Percentiles rank a stretch among this genome's conserved stretches.
Conservation (phyloP, 2,888 invertebrate genomes). For the Pilophorus perplexus region DNA sequence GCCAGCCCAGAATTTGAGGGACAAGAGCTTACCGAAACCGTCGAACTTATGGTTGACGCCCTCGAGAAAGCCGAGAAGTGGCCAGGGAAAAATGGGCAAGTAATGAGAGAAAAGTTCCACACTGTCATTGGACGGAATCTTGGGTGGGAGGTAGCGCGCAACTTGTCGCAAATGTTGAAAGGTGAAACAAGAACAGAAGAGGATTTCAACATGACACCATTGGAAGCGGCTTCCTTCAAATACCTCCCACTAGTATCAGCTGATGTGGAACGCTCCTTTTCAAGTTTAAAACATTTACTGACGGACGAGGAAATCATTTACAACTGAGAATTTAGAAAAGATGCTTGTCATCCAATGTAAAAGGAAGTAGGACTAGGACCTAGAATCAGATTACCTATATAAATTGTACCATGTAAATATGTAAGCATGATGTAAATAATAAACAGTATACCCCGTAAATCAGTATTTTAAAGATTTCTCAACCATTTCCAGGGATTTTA, state of each 20-base stretch:
- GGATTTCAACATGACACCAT: too few relatives aligned
- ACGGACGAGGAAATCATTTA: too few relatives aligned
- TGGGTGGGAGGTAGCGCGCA: conserved; percentile 1
- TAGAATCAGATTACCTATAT: neutral
- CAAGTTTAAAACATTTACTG: too few relatives aligned
- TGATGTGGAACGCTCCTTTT: too few relatives aligned
- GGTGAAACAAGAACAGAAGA: conserved; percentile 6
- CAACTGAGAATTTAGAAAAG: too few relatives aligned
- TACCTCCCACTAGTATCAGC: too few relatives aligned
- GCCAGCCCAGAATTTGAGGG: conserved; percentile 2
- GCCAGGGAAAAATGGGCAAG: neutral
- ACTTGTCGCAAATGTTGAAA: conserved; percentile 13
- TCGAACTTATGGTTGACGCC: too few relatives aligned
- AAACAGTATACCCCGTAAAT: neutral
- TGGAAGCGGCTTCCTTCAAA: too few relatives aligned
- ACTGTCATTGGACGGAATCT: conserved; percentile 5
- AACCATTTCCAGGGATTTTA: conserved; percentile 9
- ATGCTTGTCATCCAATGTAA: too few relatives aligned
- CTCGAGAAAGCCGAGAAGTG: too few relatives aligned
- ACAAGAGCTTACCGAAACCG: conserved; percentile 11
- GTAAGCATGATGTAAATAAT: too few relatives aligned
- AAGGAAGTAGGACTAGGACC: neutral
- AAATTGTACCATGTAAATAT: too few relatives aligned
- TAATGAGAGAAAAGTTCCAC: conserved; percentile 16
- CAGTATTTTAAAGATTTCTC: neutral